phyloP scores from a whole-genome alignment of 1,140 invertebrate genomes.

The Trachelipus rathkii region DNA sequence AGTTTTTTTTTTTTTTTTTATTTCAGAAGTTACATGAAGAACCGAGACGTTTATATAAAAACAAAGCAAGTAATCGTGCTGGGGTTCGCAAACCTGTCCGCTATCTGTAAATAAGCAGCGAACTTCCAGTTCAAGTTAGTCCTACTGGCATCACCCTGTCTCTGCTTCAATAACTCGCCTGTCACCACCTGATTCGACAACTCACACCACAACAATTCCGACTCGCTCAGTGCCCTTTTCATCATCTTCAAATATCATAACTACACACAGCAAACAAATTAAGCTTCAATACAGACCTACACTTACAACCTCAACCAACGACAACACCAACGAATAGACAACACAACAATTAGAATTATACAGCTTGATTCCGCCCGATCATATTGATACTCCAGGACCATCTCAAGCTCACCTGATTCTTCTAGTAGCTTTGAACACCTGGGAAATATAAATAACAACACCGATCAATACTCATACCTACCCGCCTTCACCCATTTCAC shows the following conservation, averaged over 20 bases:
- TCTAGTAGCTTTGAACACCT: slow-evolving; percentile 42
- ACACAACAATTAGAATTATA: slow-evolving; percentile 35
- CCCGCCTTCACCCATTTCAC: slow-evolving; percentile 43
- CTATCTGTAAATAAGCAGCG: slow-evolving; percentile 42
- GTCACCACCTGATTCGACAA: slow-evolving; percentile 5
- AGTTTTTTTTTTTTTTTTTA: no score
- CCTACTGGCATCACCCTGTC: background rate
- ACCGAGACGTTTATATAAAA: slow-evolving; percentile 43
- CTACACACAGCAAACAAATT: slow-evolving; percentile 36
- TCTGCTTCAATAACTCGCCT: slow-evolving; percentile 28
- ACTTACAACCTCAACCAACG: slow-evolving; percentile 32
- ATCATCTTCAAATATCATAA: slow-evolving; percentile 37
- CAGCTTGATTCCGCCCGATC: slow-evolving; percentile 41
- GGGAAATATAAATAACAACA: slow-evolving; percentile 37
- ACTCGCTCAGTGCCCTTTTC: slow-evolving; percentile 37
- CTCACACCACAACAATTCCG: slow-evolving; percentile 22
- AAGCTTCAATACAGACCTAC: slow-evolving; percentile 30
- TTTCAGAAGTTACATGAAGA: slow-evolving; percentile 41
- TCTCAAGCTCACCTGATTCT: slow-evolving; percentile 41
- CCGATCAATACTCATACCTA: slow-evolving; percentile 43
- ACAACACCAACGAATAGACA: slow-evolving; percentile 27
- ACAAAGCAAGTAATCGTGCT: slow-evolving; percentile 35
- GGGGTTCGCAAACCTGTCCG: slow-evolving; percentile 42
- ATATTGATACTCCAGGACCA: slow-evolving; percentile 41
- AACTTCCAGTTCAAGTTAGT: slow-evolving; percentile 26